phyloP scores from a whole-genome alignment of 2,113 vertebrate genomes.

The Empidonax traillii region DNA sequence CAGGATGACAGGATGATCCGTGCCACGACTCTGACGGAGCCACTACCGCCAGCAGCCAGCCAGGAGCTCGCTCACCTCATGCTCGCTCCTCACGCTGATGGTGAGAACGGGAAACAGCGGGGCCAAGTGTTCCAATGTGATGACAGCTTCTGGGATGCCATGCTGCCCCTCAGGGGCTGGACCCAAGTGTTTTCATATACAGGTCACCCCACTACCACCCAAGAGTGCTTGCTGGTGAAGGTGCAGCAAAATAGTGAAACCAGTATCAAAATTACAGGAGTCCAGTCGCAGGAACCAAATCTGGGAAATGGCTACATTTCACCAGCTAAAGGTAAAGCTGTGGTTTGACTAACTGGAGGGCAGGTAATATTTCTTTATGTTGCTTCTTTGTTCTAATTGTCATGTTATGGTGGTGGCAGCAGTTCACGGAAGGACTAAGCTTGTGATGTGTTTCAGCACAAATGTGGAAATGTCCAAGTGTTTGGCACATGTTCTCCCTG shows the following conservation, averaged over 20 bases:
- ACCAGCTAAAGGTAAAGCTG: not conserved
- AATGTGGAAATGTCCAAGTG: not conserved
- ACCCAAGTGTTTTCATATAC: not conserved
- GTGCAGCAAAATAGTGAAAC: not conserved
- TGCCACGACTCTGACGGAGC: not conserved
- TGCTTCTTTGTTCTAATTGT: not conserved
- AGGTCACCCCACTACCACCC: not conserved
- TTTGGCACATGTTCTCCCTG: not conserved
- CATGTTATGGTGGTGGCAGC: not conserved
- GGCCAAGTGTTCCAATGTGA: fast-evolving
- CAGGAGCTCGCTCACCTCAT: not conserved
- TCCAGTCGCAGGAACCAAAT: not conserved
- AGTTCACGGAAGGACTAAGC: not conserved
- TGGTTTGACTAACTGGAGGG: not conserved
- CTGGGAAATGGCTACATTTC: not conserved
- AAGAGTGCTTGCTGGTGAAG: not conserved
- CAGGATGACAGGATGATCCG: not conserved
- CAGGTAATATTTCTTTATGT: not conserved
- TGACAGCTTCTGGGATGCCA: not conserved
- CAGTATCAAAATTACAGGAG: not conserved
- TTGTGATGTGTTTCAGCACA: not conserved
- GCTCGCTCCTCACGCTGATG: fast-evolving
- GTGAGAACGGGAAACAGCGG: not conserved
- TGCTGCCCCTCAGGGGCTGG: not conserved
- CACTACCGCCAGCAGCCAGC: not conserved